Conservation (phyloP, 2,888 invertebrate species). For the Sepiola atlantica region DNA sequence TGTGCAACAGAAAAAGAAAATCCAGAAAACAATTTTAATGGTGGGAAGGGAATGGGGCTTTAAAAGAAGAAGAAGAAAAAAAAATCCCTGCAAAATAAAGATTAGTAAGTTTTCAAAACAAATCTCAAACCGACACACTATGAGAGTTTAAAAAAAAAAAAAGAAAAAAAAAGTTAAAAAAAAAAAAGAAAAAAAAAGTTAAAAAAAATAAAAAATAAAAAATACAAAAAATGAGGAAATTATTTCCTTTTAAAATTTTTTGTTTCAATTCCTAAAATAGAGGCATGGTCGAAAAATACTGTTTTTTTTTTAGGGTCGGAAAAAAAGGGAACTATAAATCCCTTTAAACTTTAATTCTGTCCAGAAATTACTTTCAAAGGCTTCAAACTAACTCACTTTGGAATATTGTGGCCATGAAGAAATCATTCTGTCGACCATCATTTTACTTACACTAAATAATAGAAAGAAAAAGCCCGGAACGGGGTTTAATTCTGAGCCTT, state of each 20-base stretch:
- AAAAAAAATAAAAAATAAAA: neutral
- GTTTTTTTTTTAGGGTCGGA: neutral
- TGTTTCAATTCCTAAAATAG: neutral
- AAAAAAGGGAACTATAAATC: no score
- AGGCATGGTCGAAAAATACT: neutral
- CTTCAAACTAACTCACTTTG: no score
- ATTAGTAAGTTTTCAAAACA: constrained; percentile 32
- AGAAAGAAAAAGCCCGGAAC: no score
- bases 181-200: neutral
- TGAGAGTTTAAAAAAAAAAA: neutral
- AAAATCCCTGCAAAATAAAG: constrained; percentile 10
- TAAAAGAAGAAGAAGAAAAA: neutral
- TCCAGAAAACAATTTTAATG: neutral
- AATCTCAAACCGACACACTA: constrained; percentile 8
- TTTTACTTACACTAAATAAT: no score
- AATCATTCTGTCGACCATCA: no score
- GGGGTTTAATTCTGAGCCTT: no score
- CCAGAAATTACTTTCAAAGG: no score
- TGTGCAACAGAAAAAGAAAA: neutral
- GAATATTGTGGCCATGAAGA: no score
- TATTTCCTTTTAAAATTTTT: neutral
- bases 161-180: neutral
- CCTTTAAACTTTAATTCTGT: no score
- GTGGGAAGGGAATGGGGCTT: neutral
- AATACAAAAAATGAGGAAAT: neutral